Percentiles rank a stretch among this genome's conserved stretches.
Evolutionary conservation across 2,113 vertebrate genomes (phyloP).

Genomic region (Asarcornis scutulata): DNA sequence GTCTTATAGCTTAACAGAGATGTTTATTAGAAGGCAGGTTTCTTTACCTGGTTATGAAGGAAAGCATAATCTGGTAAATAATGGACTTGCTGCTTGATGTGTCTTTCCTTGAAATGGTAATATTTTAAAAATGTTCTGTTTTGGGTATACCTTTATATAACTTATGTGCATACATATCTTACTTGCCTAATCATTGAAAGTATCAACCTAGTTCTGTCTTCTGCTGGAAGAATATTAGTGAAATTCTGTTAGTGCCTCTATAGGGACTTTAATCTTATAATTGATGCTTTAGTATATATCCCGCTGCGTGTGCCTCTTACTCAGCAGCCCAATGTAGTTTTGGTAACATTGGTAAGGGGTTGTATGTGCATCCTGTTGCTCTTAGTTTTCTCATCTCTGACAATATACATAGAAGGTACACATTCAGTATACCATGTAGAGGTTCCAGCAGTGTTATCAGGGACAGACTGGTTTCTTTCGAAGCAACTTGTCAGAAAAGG

Average conservation of each 20-base stretch:
- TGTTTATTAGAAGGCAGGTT: neutral
- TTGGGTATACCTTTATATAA: neutral
- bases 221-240: neutral
- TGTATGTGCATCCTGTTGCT: neutral
- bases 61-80: neutral
- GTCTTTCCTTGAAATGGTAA: neutral
- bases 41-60: neutral
- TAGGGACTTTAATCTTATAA: neutral
- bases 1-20: neutral
- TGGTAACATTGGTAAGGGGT: fast-evolving
- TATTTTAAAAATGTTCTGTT: neutral
- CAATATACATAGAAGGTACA: fast-evolving
- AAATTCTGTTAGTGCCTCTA: neutral
- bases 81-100: neutral
- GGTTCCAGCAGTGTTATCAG: neutral
- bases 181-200: neutral
- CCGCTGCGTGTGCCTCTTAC: neutral
- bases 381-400: neutral
- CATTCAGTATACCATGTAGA: neutral
- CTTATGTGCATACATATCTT: neutral
- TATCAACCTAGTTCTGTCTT: neutral
- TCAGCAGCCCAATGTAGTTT: neutral
- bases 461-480: neutral
- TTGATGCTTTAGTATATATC: neutral
- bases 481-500: neutral